Base-by-base conservation (phyloP, 2,888 invertebrate species). In the Laspeyria flexula region DNA sequence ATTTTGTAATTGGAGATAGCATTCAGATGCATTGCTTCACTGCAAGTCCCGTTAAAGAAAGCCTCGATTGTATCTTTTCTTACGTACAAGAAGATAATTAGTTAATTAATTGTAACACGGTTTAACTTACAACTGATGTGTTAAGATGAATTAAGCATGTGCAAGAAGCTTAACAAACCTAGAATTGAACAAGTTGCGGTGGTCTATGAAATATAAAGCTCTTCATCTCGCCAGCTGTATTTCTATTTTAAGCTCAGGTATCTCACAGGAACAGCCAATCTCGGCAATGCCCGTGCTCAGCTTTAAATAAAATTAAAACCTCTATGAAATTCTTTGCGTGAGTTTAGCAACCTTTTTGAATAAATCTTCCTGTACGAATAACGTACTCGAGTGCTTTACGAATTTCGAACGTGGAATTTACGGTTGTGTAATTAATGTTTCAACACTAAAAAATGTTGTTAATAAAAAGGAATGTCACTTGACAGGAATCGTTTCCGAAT, bases 101-200 rank as follows among this genome's bases (percentile, higher is more conserved):
- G 75, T 66, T 79, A 77, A 83, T 85, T 85, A 85, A 77, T 72
- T 75, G 74, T 83, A 83, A 80, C 82, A 82, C 80, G 83, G 75
- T 74, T 18, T 78, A 79, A 71, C 69, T 74, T 68, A 72, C 66
- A 67, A 71, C 69, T 62, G 72, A 69, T 71, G 75, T 71, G 58
- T 35, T 62, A 57, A 64, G 49, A 43, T 55, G 61, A 53, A 55
- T 60, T 60, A 57, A 65, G 67, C n/a, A 11, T 73, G 71, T 68
- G 71, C 67, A 64, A 56, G 55, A 60, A 65, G 46, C 58, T 43
- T 42, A 55, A 45, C 57, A 60, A 66, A 70, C 38, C 43, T 48
- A 45, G 68, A 68, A 71, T 65, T 67, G 54, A 64, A 67, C 52
- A 55, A 60, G 48, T 65, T 46, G 58, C 59, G 54, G 65, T 69